Conservation (phyloP, 2,888 invertebrate genomes). For the Cosmia pyralina region DNA sequence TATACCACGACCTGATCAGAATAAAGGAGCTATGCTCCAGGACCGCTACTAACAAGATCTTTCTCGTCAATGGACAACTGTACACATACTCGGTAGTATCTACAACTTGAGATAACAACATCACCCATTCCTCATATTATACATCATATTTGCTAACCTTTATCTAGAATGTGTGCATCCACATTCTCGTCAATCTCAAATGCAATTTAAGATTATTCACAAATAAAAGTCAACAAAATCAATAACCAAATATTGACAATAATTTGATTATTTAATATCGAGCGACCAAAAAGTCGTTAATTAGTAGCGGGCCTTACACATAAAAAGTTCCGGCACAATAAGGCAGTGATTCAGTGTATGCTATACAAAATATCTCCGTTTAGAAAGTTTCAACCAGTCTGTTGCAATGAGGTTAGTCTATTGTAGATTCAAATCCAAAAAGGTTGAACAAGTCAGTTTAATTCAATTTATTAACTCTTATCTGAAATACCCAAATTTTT, state of each 20-base stretch:
- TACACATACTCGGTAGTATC: slow-evolving; percentile 57
- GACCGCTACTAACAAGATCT: slow-evolving; percentile 76
- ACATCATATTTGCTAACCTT: slow-evolving; percentile 65
- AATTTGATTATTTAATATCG: slow-evolving; percentile 65
- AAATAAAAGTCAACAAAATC: slow-evolving; percentile 67
- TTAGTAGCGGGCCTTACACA: slow-evolving; percentile 74
- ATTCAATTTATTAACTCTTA: slow-evolving; percentile 86
- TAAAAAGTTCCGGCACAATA: slow-evolving; percentile 88
- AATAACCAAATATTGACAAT: slow-evolving; percentile 63
- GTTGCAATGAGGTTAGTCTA: slow-evolving; percentile 88
- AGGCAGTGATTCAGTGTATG: slow-evolving; percentile 89
- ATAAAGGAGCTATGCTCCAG: slow-evolving; percentile 73
- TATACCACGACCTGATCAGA: slow-evolving; percentile 74
- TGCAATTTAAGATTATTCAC: slow-evolving; percentile 63
- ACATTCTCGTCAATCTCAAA: slow-evolving; percentile 62
- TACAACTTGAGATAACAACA: slow-evolving; percentile 59
- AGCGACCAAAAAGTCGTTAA: slow-evolving; percentile 70
- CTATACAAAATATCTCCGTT: slow-evolving; percentile 89
- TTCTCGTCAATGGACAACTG: slow-evolving; percentile 66
- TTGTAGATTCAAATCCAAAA: slow-evolving; percentile 91
- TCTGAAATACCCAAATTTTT: slow-evolving; percentile 85
- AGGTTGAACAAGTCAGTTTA: slow-evolving; percentile 86
- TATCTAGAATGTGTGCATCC: slow-evolving; percentile 63
- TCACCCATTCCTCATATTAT: slow-evolving; percentile 48
- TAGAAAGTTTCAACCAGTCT: slow-evolving; percentile 89